Evolutionary conservation across 2,888 invertebrate genomes (phyloP), one percentile per base, ranked within the genome.

Genomic region (Phragmatobia fuliginosa): DNA sequence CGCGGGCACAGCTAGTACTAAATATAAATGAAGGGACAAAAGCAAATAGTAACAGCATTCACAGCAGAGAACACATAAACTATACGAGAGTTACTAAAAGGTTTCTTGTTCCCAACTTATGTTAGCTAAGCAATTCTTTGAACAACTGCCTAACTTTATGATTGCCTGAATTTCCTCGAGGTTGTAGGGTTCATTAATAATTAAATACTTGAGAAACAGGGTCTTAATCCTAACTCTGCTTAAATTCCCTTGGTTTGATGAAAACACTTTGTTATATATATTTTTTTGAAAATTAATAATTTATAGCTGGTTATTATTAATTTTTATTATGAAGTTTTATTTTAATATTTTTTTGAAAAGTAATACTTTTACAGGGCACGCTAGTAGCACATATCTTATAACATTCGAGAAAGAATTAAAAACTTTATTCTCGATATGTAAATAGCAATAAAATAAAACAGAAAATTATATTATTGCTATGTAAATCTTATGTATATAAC

Each of bases 131-230:
- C 49, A 36, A 68, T 64, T 68, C 64, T 63, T 31, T 25, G 49
- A 33, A 65, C 32, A 69, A 69, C 65, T 62, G 10, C 38, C 60
- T 28, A 65, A 69, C 60, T 69, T 69, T 65, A 61, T 69, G 69
- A 65, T 69, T 61, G 52, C 65, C 56, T 18, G 61, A 69, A 61
- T 69, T 69, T 65, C 38, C 69, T 69, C 62, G 61, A 65, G 65
- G 52, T 69, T 65, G 52, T 61, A 31, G 8, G 41, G 16, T 62
- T 69, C 61, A 65, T 69, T 65, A 69, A 65, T 69, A 65, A 69
- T 61, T 65, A 65, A 69, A 65, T 65, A 69, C 38, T 61, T 69
- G 59, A 56, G 61, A 38, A 69, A 69, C 65, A 61, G 28, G 45
- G 31, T 52, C 25, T 25, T 61, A 65, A 65, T 69, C 38, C 56